Conservation (phyloP, 2,113 vertebrate species). For the Saccopteryx leptura region DNA sequence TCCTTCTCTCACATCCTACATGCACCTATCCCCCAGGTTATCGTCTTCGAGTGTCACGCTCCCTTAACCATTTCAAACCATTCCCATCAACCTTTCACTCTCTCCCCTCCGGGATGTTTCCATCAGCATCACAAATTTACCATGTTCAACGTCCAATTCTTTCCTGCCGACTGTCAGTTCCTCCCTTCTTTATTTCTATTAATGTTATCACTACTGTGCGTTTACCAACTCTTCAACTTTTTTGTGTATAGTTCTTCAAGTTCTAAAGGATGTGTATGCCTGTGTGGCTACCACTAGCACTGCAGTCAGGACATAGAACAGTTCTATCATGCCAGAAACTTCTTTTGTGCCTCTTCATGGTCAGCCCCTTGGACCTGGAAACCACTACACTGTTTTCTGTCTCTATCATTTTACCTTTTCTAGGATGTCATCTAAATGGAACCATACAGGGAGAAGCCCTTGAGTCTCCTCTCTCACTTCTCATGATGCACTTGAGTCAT, state of each 20-base stretch:
- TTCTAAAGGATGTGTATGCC: neutral
- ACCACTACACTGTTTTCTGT: neutral
- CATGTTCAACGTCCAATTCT: neutral
- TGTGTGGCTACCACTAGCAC: neutral
- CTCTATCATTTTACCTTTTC: constrained; percentile 5
- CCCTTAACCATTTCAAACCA: neutral
- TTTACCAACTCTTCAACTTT: neutral
- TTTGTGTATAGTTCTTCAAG: neutral
- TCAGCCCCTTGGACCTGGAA: neutral
- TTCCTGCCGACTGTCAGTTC: neutral
- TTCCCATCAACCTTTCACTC: neutral
- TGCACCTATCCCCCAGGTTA: neutral
- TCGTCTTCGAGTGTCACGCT: neutral
- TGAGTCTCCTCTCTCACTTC: neutral
- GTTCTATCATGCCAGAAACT: neutral
- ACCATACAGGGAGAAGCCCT: neutral
- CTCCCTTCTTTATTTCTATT: neutral
- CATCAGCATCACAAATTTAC: neutral
- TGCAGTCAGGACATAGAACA: neutral
- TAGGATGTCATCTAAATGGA: neutral
- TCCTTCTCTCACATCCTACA: neutral
- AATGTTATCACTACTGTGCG: neutral
- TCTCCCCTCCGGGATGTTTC: neutral
- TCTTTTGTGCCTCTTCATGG: neutral
- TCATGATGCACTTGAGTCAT: neutral